Evolutionary conservation across 1,140 invertebrate species (phyloP), one percentile per base, ranked within the genome.

Genomic region (Drosophila rhopaloa): DNA sequence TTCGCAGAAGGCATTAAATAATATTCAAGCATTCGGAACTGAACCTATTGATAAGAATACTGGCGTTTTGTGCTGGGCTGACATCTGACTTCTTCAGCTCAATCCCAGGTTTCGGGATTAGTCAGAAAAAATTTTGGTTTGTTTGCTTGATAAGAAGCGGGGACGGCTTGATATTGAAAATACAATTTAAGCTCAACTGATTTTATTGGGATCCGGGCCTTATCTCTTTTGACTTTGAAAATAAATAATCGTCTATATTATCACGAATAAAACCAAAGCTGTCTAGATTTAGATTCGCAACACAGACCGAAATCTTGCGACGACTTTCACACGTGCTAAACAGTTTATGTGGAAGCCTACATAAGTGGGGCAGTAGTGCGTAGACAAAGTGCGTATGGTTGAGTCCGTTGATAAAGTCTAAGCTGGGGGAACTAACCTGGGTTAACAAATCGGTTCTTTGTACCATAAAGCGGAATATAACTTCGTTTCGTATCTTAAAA

Each of bases 1-100:
- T 89, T 84, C 84, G 67, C 35, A 70, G 85, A 88, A 88, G 66
- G 43, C 77, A 88, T 81, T 81, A 63, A 83, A 83, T 59, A 79
- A 71, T 54, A 70, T 29, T 58, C 29, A 46, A 68, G 50, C 48
- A 65, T 32, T 41, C 47, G 48, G 37, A 60, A 59, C n/a, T 77
- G 75, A 68, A 62, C 73, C 41, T 60, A 38, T 77, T 60, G 62
- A 77, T 68, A 70, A 68, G 37, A 24, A 46, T 57, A 57, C 37
- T 50, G 29, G 14, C 14, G 27, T 68, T 59, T 57, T 27, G n/a
- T 7, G 48, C 47, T 47, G 29, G 27, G 32, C 41, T 46, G 46
- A 53, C 55, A 24, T 24, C 24, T 24, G 24, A 54, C 16, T 47
- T 76, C 44, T 53, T 67, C 41, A 63, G 61, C 55, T 48, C 29